Percentiles rank a stretch among this genome's conserved stretches.
phyloP scores from a whole-genome alignment of 2,888 invertebrate genomes.

The Bombylius major region DNA sequence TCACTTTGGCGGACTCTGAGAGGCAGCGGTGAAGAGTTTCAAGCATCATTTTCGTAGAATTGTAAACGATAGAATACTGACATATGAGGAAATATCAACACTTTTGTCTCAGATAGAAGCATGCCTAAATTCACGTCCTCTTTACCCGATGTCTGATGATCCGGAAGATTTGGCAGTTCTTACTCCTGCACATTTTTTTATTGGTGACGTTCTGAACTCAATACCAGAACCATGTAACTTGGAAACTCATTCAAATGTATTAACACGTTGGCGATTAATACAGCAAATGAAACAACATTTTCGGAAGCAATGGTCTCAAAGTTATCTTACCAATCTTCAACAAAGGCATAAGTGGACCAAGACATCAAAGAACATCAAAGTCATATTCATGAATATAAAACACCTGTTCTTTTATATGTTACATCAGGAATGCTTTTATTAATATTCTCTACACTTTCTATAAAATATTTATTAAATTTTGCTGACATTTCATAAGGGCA shows the following conservation, averaged over 20 bases:
- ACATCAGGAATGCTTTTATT: no score
- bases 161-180: not conserved
- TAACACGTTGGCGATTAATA: no score
- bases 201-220: not conserved
- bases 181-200: slow-evolving; percentile 2
- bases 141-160: not conserved
- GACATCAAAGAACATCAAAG: slow-evolving; percentile 7
- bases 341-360: slow-evolving; percentile 18
- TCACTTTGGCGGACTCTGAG: slow-evolving; percentile 22
- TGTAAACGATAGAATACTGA: not conserved
- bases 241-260: no score
- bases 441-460: no score
- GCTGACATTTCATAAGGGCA: no score
- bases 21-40: no score
- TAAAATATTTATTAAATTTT: no score
- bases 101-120: slow-evolving; percentile 1
- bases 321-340: slow-evolving; percentile 20
- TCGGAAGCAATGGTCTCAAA: slow-evolving; percentile 14
- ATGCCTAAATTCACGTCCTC: not conserved
- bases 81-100: slow-evolving; percentile 2
- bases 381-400: no score
- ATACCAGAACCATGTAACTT: not conserved
- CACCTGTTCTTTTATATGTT: no score
- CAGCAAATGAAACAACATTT: no score
- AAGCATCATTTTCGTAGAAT: not conserved